Percentiles rank a stretch among this genome's conserved stretches.
phyloP scores from a whole-genome alignment of 2,888 invertebrate species.

The Omphaloscelis lunosa region DNA sequence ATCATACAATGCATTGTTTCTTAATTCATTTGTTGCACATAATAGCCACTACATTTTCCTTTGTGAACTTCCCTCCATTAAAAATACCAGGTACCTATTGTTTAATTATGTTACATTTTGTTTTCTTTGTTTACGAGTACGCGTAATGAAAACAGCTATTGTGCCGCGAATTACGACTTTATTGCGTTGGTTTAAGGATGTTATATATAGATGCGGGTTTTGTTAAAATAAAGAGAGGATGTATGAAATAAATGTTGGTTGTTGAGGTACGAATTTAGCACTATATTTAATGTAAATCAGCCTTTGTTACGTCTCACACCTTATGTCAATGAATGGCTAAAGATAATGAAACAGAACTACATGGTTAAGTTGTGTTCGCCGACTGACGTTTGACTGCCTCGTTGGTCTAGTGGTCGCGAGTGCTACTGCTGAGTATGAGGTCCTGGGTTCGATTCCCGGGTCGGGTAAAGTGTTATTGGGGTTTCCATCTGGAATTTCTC shows the following conservation, averaged over 20 bases:
- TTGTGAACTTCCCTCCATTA: constrained; percentile 51
- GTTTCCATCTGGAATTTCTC: too few relatives aligned
- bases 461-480: too few relatives aligned
- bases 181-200: constrained; percentile 40
- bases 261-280: not conserved
- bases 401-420: too few relatives aligned
- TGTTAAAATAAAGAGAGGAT: not conserved
- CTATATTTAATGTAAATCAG: not conserved
- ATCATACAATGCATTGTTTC: constrained; percentile 36
- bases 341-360: not conserved
- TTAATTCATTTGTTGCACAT: constrained; percentile 54
- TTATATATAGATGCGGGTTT: not conserved
- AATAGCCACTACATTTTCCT: constrained; percentile 44
- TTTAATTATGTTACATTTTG: constrained; percentile 64
- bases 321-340: not conserved
- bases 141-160: constrained; percentile 71
- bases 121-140: constrained; percentile 70
- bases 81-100: constrained; percentile 61
- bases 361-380: not conserved
- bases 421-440: too few relatives aligned
- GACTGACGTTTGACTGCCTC: too few relatives aligned
- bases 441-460: too few relatives aligned
- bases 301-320: not conserved
- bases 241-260: constrained; percentile 24
- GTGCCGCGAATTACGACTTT: constrained; percentile 62